These are phyloP conservation scores for Aleiodes testaceus DNA, from an alignment of 2,888 invertebrate genomes.

Conservation along the genomic window DNA sequence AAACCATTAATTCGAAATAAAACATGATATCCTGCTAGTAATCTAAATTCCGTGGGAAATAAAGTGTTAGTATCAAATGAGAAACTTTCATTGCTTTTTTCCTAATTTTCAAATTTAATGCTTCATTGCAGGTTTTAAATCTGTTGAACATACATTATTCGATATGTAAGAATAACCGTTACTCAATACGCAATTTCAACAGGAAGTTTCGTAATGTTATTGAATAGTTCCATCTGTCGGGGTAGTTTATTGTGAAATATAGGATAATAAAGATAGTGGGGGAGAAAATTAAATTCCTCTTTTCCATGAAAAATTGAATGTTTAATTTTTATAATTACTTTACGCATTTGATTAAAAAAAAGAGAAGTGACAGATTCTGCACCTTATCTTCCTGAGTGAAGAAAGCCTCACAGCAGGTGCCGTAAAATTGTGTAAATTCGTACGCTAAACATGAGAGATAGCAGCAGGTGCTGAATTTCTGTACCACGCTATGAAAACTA, in stretches of 20 bases:
- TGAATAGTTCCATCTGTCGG: conserved; percentile 8
- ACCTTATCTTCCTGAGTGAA: conserved; percentile 32
- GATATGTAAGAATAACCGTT: conserved; percentile 12
- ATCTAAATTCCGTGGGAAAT: neutral
- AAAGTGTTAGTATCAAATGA: neutral
- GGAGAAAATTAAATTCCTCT: neutral
- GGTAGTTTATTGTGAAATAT: conserved; percentile 6
- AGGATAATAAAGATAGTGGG: neutral
- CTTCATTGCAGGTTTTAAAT: conserved; percentile 40
- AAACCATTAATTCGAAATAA: neutral
- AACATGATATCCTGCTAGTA: neutral
- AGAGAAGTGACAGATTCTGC: conserved; percentile 17
- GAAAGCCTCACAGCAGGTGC: conserved; percentile 45
- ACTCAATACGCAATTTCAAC: conserved; percentile 5
- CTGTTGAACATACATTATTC: conserved; percentile 14
- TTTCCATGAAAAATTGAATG: neutral
- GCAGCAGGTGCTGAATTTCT: conserved; percentile 50
- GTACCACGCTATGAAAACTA: conserved; percentile 17
- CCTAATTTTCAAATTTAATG: conserved; percentile 40
- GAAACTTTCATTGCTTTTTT: neutral
- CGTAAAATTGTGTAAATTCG: conserved; percentile 51
- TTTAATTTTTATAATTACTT: neutral
- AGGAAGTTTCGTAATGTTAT: conserved; percentile 13
- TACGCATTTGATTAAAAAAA: too few species aligned
- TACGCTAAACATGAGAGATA: conserved; percentile 49